These are phyloP conservation scores for Gastracanthus pulcherrimus DNA, from an alignment of 2,888 invertebrate genomes.

Conservation along the genomic window DNA sequence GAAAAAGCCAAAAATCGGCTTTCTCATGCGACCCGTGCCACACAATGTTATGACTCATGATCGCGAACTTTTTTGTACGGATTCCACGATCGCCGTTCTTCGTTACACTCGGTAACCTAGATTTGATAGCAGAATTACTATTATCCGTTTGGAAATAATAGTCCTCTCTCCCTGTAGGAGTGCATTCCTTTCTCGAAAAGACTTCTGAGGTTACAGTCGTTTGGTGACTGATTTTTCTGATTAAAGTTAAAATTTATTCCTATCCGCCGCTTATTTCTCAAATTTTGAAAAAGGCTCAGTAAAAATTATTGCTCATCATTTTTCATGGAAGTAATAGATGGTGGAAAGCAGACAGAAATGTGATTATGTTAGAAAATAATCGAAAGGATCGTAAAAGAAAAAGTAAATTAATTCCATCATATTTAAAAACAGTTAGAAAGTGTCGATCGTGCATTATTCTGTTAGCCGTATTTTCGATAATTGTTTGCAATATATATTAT, in stretches of 20 bases:
- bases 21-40: not conserved
- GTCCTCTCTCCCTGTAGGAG: not conserved
- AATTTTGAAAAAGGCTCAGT: not conserved
- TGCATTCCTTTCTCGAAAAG: not conserved
- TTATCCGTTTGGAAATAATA: not conserved
- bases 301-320: not conserved
- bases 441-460: too few relatives aligned
- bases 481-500: too few relatives aligned
- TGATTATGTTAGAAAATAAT: too few relatives aligned
- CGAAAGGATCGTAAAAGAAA: too few relatives aligned
- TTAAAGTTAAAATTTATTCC: too few relatives aligned
- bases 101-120: constrained; percentile 7
- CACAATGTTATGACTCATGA: not conserved
- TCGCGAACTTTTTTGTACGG: not conserved
- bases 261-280: too few relatives aligned
- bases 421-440: too few relatives aligned
- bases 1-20: constrained; percentile 3
- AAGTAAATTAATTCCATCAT: too few relatives aligned
- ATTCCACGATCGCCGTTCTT: constrained; percentile 5
- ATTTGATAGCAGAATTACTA: not conserved
- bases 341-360: too few relatives aligned
- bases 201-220: not conserved
- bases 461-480: too few relatives aligned
- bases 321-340: not conserved
- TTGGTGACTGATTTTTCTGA: constrained; percentile 1